Conservation (phyloP, 1,140 invertebrate species). For the Aphidius gifuensis region DNA sequence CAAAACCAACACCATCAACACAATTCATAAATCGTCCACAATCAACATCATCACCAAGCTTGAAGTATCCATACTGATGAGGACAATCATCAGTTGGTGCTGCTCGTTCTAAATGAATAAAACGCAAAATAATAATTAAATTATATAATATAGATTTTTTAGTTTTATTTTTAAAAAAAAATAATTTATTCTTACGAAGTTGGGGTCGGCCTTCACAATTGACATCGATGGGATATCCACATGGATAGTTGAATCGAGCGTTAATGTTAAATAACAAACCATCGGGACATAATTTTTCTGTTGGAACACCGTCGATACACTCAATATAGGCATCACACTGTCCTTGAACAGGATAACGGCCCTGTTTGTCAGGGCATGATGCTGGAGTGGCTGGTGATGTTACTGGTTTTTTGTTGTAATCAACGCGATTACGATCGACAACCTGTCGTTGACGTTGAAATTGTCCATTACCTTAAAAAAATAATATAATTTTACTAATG, state of each 20-base stretch:
- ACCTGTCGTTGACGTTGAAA: constrained; percentile 28
- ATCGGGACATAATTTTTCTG: constrained; percentile 78
- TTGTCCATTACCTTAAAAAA: constrained; percentile 30
- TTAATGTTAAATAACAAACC: constrained; percentile 80
- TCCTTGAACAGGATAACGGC: constrained; percentile 63
- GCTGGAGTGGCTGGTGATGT: constrained; percentile 14
- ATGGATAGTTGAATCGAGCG: constrained; percentile 71
- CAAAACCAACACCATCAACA: constrained; percentile 66
- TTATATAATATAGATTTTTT: not conserved
- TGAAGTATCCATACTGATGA: constrained; percentile 81
- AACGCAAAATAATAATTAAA: constrained; percentile 9
- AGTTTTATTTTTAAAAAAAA: not conserved
- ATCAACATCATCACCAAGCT: constrained; percentile 65
- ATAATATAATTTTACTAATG: constrained; percentile 12
- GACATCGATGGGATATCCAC: constrained; percentile 80
- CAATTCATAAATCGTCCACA: constrained; percentile 86
- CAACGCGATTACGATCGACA: constrained; percentile 11
- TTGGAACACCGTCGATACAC: constrained; percentile 69
- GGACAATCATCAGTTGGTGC: constrained; percentile 77
- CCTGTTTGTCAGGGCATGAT: constrained; percentile 65
- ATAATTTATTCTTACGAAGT: constrained; percentile 62
- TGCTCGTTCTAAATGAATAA: constrained; percentile 53
- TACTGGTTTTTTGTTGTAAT: constrained; percentile 15
- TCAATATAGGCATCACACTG: constrained; percentile 75
- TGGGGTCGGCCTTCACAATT: constrained; percentile 68